These are phyloP conservation scores for Andrena hattorfiana DNA, from an alignment of 2,888 invertebrate genomes.

Conservation along the genomic window DNA sequence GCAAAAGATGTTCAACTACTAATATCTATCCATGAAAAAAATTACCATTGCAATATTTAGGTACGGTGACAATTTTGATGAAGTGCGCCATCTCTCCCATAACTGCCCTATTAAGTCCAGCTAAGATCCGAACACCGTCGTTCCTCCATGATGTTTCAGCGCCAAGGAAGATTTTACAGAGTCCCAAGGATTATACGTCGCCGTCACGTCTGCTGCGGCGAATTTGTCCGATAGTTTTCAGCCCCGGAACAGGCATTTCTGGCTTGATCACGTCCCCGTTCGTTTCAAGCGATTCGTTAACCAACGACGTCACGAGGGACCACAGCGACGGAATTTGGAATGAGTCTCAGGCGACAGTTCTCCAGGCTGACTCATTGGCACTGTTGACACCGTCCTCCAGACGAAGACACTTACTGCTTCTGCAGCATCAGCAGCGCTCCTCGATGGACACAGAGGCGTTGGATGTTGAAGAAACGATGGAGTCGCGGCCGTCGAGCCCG, in stretches of 20 bases:
- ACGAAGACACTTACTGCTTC: conserved; percentile 90
- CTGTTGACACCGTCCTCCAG: conserved; percentile 92
- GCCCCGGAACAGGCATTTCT: conserved; percentile 64
- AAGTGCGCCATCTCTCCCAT: too few species aligned
- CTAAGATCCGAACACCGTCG: not conserved
- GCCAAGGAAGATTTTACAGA: conserved; percentile 67
- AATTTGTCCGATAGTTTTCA: conserved; percentile 63
- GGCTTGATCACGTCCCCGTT: conserved; percentile 88
- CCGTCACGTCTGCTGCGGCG: conserved; percentile 69
- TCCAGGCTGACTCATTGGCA: conserved; percentile 90
- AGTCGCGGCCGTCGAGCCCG: conserved; percentile 79
- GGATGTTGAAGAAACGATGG: conserved; percentile 87
- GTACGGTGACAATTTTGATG: too few species aligned
- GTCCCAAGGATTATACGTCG: conserved; percentile 67
- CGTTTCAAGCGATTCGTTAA: conserved; percentile 93
- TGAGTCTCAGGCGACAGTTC: conserved; percentile 94
- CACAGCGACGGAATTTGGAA: conserved; percentile 96
- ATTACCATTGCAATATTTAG: not conserved
- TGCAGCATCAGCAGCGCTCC: conserved; percentile 94
- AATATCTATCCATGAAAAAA: too few species aligned
- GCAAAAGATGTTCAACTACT: too few species aligned
- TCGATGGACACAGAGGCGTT: conserved; percentile 94
- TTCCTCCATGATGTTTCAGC: conserved; percentile 45
- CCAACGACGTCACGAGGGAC: conserved; percentile 92
- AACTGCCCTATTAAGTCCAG: not conserved